Evolutionary conservation across 2,113 vertebrate species (phyloP).

Genomic region (Erpornis zantholeuca): DNA sequence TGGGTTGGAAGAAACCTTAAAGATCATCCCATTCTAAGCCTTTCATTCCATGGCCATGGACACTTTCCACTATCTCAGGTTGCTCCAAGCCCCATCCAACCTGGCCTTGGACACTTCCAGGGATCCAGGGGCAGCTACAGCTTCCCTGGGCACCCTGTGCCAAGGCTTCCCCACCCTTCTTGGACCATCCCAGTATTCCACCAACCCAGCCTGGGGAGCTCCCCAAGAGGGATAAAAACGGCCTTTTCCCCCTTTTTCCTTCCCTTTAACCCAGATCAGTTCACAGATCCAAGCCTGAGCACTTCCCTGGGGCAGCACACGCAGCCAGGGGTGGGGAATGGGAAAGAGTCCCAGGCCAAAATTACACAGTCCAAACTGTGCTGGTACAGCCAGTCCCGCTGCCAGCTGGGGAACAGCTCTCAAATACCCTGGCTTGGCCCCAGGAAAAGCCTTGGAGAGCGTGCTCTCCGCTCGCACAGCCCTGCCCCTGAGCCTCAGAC

Average conservation of each 20-base stretch:
- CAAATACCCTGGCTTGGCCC: slow-evolving; percentile 18
- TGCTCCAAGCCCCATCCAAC: fast-evolving
- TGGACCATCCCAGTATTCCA: neutral
- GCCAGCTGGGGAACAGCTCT: slow-evolving; percentile 10
- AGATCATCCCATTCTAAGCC: neutral
- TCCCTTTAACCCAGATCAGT: neutral
- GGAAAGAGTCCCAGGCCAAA: slow-evolving; percentile 30
- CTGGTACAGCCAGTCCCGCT: neutral
- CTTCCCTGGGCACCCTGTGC: neutral
- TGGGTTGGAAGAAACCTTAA: neutral
- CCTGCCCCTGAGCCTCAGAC: neutral
- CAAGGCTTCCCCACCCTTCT: fast-evolving
- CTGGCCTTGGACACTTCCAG: neutral
- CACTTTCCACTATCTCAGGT: neutral
- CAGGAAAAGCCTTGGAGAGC: neutral
- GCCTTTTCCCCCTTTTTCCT: neutral
- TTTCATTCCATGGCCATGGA: neutral
- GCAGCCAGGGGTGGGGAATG: neutral
- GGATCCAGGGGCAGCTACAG: neutral
- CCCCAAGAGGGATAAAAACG: neutral
- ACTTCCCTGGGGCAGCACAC: neutral
- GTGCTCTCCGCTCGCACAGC: fast-evolving
- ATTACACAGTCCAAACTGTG: slow-evolving; percentile 37
- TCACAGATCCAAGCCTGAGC: neutral
- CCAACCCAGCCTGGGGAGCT: neutral